Conservation (phyloP, 92 coral and sea anemone species). For the Zoanthus gigantus region DNA sequence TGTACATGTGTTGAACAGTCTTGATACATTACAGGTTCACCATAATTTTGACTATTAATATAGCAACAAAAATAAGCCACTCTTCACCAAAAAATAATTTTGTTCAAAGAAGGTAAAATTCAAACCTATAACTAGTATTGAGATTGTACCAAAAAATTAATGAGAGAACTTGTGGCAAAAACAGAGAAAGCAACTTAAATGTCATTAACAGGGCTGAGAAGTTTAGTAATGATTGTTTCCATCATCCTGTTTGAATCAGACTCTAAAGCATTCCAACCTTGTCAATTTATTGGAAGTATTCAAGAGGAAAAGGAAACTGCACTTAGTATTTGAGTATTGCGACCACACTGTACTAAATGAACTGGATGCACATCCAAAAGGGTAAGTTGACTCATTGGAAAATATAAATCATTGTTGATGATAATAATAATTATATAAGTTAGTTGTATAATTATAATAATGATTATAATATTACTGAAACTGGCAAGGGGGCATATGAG, state of each 20-base stretch:
- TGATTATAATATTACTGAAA: background rate
- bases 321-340: constrained; percentile 97
- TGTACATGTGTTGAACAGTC: no score
- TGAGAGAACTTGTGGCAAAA: no score
- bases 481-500: background rate
- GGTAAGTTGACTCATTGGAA: constrained; percentile 58
- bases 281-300: constrained; percentile 91
- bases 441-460: background rate
- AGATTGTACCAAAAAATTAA: no score
- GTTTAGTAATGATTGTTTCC: no score
- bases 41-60: no score
- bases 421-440: background rate
- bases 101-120: no score
- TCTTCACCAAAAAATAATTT: no score
- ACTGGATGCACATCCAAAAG: constrained; percentile 89
- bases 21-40: no score
- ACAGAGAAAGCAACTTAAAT: no score
- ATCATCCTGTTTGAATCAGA: constrained; percentile 48
- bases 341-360: constrained; percentile 96
- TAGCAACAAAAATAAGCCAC: no score
- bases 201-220: no score
- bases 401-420: background rate
- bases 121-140: no score
- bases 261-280: constrained; percentile 86
- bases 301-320: constrained; percentile 90